phyloP scores from a whole-genome alignment of 2,797 vertebrate genomes.

The Orestias chungarensis region DNA sequence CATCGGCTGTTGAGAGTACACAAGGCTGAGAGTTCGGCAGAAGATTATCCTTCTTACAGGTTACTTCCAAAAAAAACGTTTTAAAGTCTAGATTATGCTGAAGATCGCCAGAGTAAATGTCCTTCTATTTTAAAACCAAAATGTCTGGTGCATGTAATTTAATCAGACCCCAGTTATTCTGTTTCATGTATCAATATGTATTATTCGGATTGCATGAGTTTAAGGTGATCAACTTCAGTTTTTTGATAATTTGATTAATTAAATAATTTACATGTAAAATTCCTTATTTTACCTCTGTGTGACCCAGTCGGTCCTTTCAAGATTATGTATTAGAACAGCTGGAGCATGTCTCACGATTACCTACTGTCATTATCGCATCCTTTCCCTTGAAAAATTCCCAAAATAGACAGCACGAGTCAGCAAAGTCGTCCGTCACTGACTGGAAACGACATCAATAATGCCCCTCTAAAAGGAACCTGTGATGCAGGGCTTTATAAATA shows the following conservation, averaged over 20 bases:
- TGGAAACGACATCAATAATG: conserved; percentile 53
- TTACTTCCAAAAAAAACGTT: conserved; percentile 8
- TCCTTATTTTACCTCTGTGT: background rate
- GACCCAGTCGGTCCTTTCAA: background rate
- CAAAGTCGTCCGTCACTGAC: conserved; percentile 25
- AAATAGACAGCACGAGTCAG: conserved; percentile 36
- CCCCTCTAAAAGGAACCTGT: conserved; percentile 48
- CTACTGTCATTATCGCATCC: conserved; percentile 16
- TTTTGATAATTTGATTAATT: background rate
- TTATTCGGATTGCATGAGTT: no score
- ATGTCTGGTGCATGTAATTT: background rate
- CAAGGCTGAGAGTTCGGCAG: conserved; percentile 7
- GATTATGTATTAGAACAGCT: conserved; percentile 6
- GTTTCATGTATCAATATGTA: background rate
- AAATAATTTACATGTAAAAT: background rate
- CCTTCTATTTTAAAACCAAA: background rate
- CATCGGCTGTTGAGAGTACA: background rate
- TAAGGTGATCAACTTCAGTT: no score
- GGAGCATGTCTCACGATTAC: conserved; percentile 6
- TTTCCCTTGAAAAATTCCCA: conserved; percentile 31
- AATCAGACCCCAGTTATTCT: background rate
- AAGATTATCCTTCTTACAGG: conserved; percentile 24
- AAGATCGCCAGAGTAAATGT: conserved; percentile 17
- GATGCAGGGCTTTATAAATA: conserved; percentile 50
- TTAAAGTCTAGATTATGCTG: background rate